Percentiles rank a stretch among this genome's conserved stretches.
Evolutionary conservation across 2,797 vertebrate genomes (phyloP).

Genomic region (Rachycentron canadum): DNA sequence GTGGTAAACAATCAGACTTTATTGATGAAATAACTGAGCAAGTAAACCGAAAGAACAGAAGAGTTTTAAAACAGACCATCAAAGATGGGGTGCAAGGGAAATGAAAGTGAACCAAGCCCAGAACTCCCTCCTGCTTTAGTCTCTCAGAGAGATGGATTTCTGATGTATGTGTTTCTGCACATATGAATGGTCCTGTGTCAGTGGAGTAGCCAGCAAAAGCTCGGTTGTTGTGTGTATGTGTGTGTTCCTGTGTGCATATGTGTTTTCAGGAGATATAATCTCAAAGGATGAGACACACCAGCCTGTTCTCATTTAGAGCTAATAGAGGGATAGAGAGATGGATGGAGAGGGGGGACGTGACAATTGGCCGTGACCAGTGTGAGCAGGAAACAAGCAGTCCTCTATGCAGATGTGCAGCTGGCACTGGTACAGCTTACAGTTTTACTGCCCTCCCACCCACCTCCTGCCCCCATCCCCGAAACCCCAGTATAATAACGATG

Average conservation of each 20-base stretch:
- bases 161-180: conserved; percentile 5
- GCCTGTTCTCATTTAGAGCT: conserved; percentile 73
- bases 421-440: conserved; percentile 55
- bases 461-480: not conserved
- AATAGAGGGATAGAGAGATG: conserved; percentile 46
- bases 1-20: not conserved
- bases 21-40: conserved; percentile 10
- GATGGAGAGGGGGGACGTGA: conserved; percentile 38
- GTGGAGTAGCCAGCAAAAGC: conserved; percentile 4
- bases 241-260: conserved; percentile 16
- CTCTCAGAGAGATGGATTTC: conserved; percentile 1
- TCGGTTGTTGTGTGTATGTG: conserved; percentile 25
- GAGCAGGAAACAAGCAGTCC: conserved; percentile 64
- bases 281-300: conserved; percentile 63
- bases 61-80: conserved; percentile 5
- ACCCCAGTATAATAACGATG: conserved; percentile 51
- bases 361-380: conserved; percentile 68
- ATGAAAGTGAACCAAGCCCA: conserved; percentile 8
- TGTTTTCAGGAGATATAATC: conserved; percentile 51
- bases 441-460: conserved; percentile 47
- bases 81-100: not conserved
- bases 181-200: conserved; percentile 11
- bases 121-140: conserved; percentile 15
- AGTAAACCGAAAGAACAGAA: not conserved
- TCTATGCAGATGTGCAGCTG: conserved; percentile 76